Evolutionary conservation across 2,797 vertebrate species (phyloP), one percentile per base, ranked within the genome.

Genomic region (Sebastes hubbsi): DNA sequence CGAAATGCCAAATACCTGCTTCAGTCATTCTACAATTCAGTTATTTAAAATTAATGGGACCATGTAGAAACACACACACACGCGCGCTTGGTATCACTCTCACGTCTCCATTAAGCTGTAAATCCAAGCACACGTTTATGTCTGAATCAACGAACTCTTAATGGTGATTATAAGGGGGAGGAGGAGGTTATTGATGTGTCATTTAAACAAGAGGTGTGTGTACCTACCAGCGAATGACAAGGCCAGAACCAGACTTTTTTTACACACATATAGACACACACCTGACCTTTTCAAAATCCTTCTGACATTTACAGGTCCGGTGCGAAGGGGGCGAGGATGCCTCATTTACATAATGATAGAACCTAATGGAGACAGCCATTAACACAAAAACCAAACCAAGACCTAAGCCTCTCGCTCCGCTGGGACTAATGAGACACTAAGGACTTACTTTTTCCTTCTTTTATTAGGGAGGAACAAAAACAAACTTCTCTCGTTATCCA

Each of bases 271-370:
- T 38, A 85, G 66, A 85, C 75, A 82, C 81, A 85, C 85, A 85
- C 81, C 80, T 86, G 90, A 94, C 93, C 92, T 95, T 95, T 94
- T 92, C 86, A 92, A 87, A 93, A 92, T 92, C 89, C 89, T 72
- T 80, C 86, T 93, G 94, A 91, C 93, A 95, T 94, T 95, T 94
- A 91, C 87, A 88, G 62, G 77, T 78, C 81, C 13, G 13, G 71
- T 70, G 82, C 82, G 36, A 89, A 87, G 80, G 88, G 84, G 84
- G 72, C 16, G 66, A 84, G 86, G 91, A 92, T 76, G 75, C 75
- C 89, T 92, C 75, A 93, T 95, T 94, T 92, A 85, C 91, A 93
- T 92, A 91, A 91, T 88, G 91, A 94, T 75, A 81, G 79, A 84
- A 87, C 77, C 86, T 71, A 81, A 88, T 82, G 63, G 58, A 56